A percentile compares a stretch with the other conserved stretches of the same genome.
Conservation (phyloP, 2,113 vertebrate genomes). For the Odocoileus virginianus region DNA sequence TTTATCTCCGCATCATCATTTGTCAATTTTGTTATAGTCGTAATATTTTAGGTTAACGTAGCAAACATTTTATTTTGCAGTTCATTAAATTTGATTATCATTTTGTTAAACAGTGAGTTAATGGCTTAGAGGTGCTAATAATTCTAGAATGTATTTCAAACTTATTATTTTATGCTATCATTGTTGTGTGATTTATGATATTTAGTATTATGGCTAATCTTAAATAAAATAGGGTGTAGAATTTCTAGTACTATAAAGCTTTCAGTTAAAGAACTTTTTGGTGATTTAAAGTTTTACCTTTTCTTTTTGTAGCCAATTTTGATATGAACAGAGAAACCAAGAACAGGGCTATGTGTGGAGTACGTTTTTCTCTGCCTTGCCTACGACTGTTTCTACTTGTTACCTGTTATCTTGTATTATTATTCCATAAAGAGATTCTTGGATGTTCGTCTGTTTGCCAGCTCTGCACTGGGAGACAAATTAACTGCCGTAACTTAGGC, state of each 20-base stretch:
- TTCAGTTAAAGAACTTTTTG: constrained; percentile 19
- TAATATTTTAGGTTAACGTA: constrained; percentile 40
- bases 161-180: not conserved
- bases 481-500: constrained; percentile 77
- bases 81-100: constrained; percentile 20
- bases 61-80: not conserved
- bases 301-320: constrained; percentile 77
- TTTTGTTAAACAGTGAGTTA: constrained; percentile 14
- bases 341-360: constrained; percentile 76
- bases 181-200: not conserved
- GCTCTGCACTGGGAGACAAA: constrained; percentile 76
- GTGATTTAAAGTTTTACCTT: constrained; percentile 69
- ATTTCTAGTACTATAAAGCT: not conserved
- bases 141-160: constrained; percentile 16
- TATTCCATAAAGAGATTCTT: constrained; percentile 75
- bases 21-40: not conserved
- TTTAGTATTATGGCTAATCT: not conserved
- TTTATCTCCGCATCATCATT: not conserved
- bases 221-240: constrained; percentile 6
- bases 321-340: constrained; percentile 77
- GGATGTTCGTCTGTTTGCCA: constrained; percentile 77
- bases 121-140: not conserved
- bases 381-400: constrained; percentile 61
- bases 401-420: constrained; percentile 74
- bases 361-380: constrained; percentile 72